phyloP scores from a whole-genome alignment of 92 coral and sea anemone genomes.

The Nematostella vectensis region DNA sequence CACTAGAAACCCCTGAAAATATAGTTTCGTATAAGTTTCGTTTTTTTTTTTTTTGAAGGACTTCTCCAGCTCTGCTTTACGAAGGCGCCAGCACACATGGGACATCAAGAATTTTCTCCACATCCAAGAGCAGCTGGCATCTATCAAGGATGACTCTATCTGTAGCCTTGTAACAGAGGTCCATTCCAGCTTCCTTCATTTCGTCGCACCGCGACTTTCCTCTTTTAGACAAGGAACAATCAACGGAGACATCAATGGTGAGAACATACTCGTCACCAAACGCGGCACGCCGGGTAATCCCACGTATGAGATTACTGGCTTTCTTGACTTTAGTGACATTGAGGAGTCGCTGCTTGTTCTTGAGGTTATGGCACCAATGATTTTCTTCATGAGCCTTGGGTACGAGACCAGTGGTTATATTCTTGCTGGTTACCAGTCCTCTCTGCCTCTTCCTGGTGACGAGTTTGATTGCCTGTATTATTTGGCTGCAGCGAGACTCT shows the following conservation, averaged over 20 bases:
- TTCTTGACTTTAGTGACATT: slow-evolving; percentile 58
- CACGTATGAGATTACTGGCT: slow-evolving; percentile 28
- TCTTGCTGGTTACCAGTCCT: slow-evolving; percentile 66
- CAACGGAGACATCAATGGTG: slow-evolving; percentile 39
- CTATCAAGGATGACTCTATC: slow-evolving; percentile 15
- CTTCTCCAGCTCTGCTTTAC: slow-evolving; percentile 32
- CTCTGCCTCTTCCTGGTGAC: slow-evolving; percentile 39
- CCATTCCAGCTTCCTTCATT: slow-evolving; percentile 14
- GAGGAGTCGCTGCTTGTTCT: slow-evolving; percentile 39
- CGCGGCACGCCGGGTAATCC: background rate
- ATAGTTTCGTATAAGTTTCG: no score
- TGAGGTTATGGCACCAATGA: slow-evolving; percentile 43
- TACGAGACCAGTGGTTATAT: slow-evolving; percentile 48
- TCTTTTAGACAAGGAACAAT: slow-evolving; percentile 37
- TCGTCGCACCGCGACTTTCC: slow-evolving; percentile 32
- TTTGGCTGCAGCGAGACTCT: slow-evolving; percentile 38
- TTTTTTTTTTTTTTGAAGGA: slow-evolving; percentile 22
- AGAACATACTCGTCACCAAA: slow-evolving; percentile 17
- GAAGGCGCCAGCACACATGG: slow-evolving; percentile 36
- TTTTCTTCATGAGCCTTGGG: slow-evolving; percentile 32
- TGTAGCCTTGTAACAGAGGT: slow-evolving; percentile 27
- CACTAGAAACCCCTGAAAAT: no score
- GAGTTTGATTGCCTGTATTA: slow-evolving; percentile 52
- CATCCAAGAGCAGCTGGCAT: slow-evolving; percentile 27
- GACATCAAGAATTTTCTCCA: slow-evolving; percentile 40